Conservation (phyloP, 2,888 invertebrate species). For the Leptothorax acervorum region DNA sequence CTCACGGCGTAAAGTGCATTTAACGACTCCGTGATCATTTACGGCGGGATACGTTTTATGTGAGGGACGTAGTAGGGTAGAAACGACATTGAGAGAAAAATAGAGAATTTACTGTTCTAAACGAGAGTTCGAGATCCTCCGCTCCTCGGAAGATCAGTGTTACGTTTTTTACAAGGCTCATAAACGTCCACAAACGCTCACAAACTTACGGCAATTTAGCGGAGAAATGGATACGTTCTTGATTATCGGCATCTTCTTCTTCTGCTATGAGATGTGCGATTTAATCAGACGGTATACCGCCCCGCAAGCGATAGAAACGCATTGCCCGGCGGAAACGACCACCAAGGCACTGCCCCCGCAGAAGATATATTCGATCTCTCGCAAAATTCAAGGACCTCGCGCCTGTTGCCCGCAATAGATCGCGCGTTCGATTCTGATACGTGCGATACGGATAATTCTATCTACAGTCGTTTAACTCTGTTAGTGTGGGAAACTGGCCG, state of each 20-base stretch:
- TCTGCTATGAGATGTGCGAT: conserved; percentile 90
- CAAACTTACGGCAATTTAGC: not conserved
- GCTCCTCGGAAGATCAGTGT: not conserved
- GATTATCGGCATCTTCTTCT: conserved; percentile 89
- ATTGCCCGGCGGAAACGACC: conserved; percentile 73
- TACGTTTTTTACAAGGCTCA: not conserved
- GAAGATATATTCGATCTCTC: conserved; percentile 85
- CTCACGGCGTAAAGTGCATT: not conserved
- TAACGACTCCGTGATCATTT: not conserved
- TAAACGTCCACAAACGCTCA: not conserved
- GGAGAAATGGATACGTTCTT: conserved; percentile 89
- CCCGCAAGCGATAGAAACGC: conserved; percentile 77
- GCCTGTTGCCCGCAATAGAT: conserved; percentile 76
- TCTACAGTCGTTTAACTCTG: not conserved
- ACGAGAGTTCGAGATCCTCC: not conserved
- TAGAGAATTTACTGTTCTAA: not conserved
- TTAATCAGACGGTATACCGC: conserved; percentile 85
- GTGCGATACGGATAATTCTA: not conserved
- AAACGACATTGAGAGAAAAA: not conserved
- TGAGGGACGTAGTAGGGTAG: conserved; percentile 3
- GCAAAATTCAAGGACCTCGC: conserved; percentile 75
- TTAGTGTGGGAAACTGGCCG: conserved; percentile 1
- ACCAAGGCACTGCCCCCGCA: conserved; percentile 76
- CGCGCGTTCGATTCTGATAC: not conserved
- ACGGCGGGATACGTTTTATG: not conserved